Conservation (phyloP, 2,797 vertebrate species). For the Notamacropus eugenii region DNA sequence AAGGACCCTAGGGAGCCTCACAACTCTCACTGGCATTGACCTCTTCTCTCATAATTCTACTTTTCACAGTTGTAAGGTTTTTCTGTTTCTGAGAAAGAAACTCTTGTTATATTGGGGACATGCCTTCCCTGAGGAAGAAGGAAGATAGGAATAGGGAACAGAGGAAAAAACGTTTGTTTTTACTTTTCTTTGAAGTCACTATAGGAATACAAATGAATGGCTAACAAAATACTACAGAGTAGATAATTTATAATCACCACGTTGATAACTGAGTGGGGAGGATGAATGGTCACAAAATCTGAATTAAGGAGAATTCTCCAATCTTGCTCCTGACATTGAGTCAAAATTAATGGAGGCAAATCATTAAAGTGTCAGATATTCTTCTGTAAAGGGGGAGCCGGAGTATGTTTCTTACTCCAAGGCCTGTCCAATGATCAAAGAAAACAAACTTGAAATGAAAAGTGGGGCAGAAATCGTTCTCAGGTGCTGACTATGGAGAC, state of each 20-base stretch:
- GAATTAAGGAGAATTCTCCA: neutral
- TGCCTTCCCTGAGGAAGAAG: slow-evolving; percentile 23
- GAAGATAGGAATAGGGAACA: too few relatives aligned
- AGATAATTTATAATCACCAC: slow-evolving; percentile 21
- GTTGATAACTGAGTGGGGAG: slow-evolving; percentile 27
- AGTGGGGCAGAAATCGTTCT: neutral
- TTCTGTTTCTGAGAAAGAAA: slow-evolving; percentile 16
- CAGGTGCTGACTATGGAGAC: too few relatives aligned
- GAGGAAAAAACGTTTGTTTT: neutral
- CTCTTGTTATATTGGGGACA: slow-evolving; percentile 11
- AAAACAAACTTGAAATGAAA: neutral
- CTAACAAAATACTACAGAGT: slow-evolving; percentile 14
- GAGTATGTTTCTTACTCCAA: neutral
- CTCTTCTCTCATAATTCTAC: neutral
- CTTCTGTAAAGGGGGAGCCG: neutral
- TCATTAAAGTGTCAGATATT: neutral
- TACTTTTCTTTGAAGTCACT: neutral
- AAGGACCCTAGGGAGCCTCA: neutral
- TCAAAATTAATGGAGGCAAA: neutral
- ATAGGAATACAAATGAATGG: neutral
- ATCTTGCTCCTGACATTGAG: neutral
- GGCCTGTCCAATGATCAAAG: neutral
- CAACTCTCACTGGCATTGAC: neutral
- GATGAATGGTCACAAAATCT: slow-evolving; percentile 39
- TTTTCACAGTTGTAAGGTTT: neutral